Percentiles rank a stretch among this genome's conserved stretches.
These are phyloP conservation scores for Neodiprion lecontei DNA, from an alignment of 1,140 invertebrate species.

Conservation along the genomic window DNA sequence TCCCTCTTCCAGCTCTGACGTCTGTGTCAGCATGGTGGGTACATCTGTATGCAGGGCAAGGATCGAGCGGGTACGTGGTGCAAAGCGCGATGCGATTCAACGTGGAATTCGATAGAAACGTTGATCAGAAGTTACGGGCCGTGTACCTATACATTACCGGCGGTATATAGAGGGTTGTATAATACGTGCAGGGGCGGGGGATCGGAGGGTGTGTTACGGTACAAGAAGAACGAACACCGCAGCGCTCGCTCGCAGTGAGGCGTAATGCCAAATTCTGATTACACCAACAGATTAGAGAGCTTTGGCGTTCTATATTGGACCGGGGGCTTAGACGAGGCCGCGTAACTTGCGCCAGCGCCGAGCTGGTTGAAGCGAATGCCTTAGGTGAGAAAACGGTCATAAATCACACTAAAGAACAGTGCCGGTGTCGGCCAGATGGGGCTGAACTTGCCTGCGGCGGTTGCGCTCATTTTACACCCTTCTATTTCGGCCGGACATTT, in stretches of 20 bases:
- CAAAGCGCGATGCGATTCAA: background rate
- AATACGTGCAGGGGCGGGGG: no score
- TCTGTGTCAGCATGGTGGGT: no score
- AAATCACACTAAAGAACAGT: slow-evolving; percentile 1
- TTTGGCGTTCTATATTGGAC: background rate
- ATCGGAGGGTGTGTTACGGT: background rate
- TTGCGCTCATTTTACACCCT: background rate
- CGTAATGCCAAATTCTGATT: slow-evolving; percentile 5
- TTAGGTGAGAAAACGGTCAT: background rate
- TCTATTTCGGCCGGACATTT: background rate
- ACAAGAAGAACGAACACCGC: background rate
- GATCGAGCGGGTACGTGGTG: no score
- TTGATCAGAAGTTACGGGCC: background rate
- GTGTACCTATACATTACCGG: background rate
- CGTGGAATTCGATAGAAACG: background rate
- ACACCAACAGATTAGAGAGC: background rate
- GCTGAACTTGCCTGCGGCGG: background rate
- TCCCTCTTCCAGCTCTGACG: no score
- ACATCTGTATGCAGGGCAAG: no score
- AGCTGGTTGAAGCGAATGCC: background rate
- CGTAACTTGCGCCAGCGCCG: background rate
- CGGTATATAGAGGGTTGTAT: background rate
- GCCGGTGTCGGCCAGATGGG: background rate
- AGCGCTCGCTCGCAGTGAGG: background rate
- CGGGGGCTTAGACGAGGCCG: background rate